phyloP scores from a whole-genome alignment of 2,888 invertebrate species.

The Mycalesis mineus region DNA sequence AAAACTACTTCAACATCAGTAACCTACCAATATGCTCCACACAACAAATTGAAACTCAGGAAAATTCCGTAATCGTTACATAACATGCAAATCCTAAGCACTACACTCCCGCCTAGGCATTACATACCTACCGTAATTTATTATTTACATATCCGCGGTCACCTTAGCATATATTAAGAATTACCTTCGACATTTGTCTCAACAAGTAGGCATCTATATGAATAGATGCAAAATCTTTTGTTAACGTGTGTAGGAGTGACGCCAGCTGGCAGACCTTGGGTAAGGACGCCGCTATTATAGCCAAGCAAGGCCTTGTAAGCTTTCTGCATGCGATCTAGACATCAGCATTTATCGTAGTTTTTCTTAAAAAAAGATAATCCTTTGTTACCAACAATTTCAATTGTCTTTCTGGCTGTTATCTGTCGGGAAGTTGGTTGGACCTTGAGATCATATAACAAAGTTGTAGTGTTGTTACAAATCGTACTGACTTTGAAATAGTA shows the following conservation, averaged over 20 bases:
- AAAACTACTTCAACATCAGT: too few relatives aligned
- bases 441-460: too few relatives aligned
- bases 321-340: slow-evolving; percentile 52
- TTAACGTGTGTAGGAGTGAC: slow-evolving; percentile 64
- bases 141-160: neutral
- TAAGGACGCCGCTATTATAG: slow-evolving; percentile 70
- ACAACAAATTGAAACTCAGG: neutral
- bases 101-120: neutral
- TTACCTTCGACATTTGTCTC: slow-evolving; percentile 3
- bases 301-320: slow-evolving; percentile 63
- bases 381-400: too few relatives aligned
- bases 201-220: slow-evolving; percentile 17
- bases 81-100: neutral
- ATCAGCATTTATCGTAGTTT: slow-evolving; percentile 4
- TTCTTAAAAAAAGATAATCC: too few relatives aligned
- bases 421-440: too few relatives aligned
- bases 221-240: slow-evolving; percentile 54
- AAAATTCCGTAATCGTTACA: neutral
- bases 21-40: too few relatives aligned
- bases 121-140: neutral
- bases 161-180: slow-evolving; percentile 9
- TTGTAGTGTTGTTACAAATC: too few relatives aligned
- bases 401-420: too few relatives aligned
- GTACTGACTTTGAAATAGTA: too few relatives aligned
- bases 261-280: slow-evolving; percentile 67